phyloP scores from a whole-genome alignment of 1,140 invertebrate species.

The Ostrea denselamellosa region DNA sequence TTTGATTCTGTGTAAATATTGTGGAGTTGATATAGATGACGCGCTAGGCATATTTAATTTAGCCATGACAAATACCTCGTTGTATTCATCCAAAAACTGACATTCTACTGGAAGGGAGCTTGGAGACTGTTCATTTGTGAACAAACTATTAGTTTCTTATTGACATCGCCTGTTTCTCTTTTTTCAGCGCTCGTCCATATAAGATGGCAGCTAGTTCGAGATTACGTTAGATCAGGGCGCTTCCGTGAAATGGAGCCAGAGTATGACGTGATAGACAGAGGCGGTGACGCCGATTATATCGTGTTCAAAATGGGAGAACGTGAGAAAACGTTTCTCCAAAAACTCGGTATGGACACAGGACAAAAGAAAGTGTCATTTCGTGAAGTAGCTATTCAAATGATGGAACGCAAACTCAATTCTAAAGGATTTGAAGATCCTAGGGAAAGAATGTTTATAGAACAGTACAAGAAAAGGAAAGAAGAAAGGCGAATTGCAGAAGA shows the following conservation, averaged over 20 bases:
- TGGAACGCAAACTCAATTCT: not conserved
- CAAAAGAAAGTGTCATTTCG: not conserved
- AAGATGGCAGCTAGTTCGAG: constrained; percentile 28
- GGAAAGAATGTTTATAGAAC: constrained; percentile 27
- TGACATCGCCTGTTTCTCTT: not conserved
- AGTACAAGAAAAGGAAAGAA: constrained; percentile 39
- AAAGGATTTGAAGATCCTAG: constrained; percentile 5
- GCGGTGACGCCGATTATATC: constrained; percentile 22
- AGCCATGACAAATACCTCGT: not conserved
- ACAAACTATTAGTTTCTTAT: not conserved
- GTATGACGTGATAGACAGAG: not conserved
- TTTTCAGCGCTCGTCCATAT: constrained; percentile 24
- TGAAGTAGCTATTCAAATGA: constrained; percentile 33
- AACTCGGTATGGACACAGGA: constrained; percentile 21
- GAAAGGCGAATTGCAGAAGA: constrained; percentile 21
- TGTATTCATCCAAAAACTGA: constrained; percentile 8
- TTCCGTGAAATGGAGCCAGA: not conserved
- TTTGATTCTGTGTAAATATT: not conserved
- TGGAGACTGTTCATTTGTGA: not conserved
- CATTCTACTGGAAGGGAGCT: not conserved
- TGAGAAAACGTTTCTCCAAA: constrained; percentile 33
- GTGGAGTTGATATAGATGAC: not conserved
- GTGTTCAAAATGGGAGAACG: constrained; percentile 42
- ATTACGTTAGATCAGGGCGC: constrained; percentile 20
- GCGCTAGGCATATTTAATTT: not conserved